Evolutionary conservation across 2,888 invertebrate genomes (phyloP), one percentile per base, ranked within the genome.

Genomic region (Steinernema scapterisci): DNA sequence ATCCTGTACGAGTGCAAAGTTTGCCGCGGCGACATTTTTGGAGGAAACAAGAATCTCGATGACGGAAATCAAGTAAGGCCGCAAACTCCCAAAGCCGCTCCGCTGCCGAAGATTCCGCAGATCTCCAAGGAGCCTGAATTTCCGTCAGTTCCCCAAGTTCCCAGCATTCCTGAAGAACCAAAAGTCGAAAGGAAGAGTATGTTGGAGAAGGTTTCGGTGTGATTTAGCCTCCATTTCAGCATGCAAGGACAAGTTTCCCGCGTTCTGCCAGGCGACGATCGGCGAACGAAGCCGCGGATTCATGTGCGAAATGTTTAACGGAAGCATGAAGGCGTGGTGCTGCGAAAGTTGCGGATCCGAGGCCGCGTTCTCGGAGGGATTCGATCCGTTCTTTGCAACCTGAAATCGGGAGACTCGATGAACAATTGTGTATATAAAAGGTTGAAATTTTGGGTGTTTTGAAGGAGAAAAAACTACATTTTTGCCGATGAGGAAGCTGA

Each of bases 1-100:
- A 76, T 80, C 3, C 78, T 84, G 23, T 85, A 85, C 73, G 76
- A 78, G 9, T 82, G 82, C 72, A 23, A 70, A 7, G 70, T 56
- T 13, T 82, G 82, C 70, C 79, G 78, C 77, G 70, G 76, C 27
- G 74, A 79, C 43, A 71, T 73, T 19, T 77, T 76, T 23, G 56
- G 31, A 5, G 38, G 38, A 38, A 38, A 38, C n/a, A 70, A 70
- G 16, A 3, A 5, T 2, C 13, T 48, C 6, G 48, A 48, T 16
- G 48, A 16, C 13, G n/a, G n/a, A 19, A 38, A 9, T 9, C 19
- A 16, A 19, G 48, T 3, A n/a, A 19, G 19, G 5, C 7, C 5
- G 19, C n/a, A 48, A 48, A 25, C 38, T 54, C 54, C 54, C 5
- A 19, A 13, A 31, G 31, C 63, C 7, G 63, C 31, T 25, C 63